A percentile compares a stretch with the other conserved stretches of the same genome.
These are phyloP conservation scores for Periophthalmus magnuspinnatus DNA, from an alignment of 2,797 vertebrate genomes.

Conservation along the genomic window DNA sequence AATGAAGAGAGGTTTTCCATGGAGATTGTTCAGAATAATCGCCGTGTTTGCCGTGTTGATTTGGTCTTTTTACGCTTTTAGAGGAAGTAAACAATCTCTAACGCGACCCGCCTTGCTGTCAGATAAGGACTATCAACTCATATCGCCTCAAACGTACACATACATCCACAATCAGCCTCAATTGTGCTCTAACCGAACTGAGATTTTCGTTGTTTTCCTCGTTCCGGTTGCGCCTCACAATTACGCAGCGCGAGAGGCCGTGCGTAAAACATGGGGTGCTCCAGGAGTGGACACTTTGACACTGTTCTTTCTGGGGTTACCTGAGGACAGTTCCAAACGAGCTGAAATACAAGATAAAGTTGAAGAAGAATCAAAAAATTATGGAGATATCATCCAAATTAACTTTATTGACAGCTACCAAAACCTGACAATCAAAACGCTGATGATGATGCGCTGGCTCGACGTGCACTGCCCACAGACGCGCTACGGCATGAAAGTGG, in stretches of 20 bases:
- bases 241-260: conserved; percentile 18
- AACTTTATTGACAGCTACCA: conserved; percentile 80
- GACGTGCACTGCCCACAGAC: conserved; percentile 62
- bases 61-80: conserved; percentile 29
- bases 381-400: conserved; percentile 78
- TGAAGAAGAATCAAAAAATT: conserved; percentile 53
- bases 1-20: conserved; percentile 33
- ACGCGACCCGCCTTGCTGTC: conserved; percentile 13
- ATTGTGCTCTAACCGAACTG: conserved; percentile 39
- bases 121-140: conserved; percentile 30
- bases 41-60: conserved; percentile 11
- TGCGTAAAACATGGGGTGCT: conserved; percentile 82
- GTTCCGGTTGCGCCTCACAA: conserved; percentile 58
- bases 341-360: conserved; percentile 39
- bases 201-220: conserved; percentile 77
- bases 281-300: conserved; percentile 50
- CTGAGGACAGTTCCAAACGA: background rate
- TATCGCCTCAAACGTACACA: conserved; percentile 68
- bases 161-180: conserved; percentile 73
- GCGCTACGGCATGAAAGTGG: conserved; percentile 79
- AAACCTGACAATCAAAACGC: conserved; percentile 81
- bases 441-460: conserved; percentile 81
- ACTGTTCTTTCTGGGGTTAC: conserved; percentile 76
- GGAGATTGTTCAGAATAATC: conserved; percentile 40
- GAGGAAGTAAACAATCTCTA: background rate